Conservation (phyloP, 1,140 invertebrate genomes). For the Trigoniulus corallinus region DNA sequence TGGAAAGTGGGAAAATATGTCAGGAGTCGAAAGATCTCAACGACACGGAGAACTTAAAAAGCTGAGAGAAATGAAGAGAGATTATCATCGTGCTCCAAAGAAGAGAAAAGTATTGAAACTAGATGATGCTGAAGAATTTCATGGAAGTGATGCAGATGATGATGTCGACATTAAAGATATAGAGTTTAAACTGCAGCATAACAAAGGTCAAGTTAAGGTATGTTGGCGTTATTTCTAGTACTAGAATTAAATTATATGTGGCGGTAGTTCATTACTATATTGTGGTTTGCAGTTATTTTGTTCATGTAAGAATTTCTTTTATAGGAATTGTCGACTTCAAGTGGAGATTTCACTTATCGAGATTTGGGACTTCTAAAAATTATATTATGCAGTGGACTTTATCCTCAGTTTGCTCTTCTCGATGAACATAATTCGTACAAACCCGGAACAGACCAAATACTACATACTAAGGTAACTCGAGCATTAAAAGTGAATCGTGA, state of each 20-base stretch:
- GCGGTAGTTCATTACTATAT: not conserved
- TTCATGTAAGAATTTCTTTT: conserved; percentile 11
- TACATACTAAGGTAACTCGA: conserved; percentile 58
- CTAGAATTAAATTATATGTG: too few relatives aligned
- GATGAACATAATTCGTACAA: conserved; percentile 89
- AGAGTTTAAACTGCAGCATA: conserved; percentile 33
- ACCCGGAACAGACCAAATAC: conserved; percentile 71
- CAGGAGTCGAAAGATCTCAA: not conserved
- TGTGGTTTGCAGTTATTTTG: not conserved
- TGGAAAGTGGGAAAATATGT: not conserved
- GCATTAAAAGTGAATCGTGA: not conserved
- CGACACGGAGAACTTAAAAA: conserved; percentile 4
- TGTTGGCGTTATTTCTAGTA: not conserved
- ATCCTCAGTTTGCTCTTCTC: conserved; percentile 77
- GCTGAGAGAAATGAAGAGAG: not conserved
- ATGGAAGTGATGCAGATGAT: conserved; percentile 26
- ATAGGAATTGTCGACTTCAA: conserved; percentile 45
- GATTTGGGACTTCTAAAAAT: conserved; percentile 79
- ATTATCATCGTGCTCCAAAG: conserved; percentile 5
- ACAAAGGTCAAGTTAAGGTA: conserved; percentile 3
- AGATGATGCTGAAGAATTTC: conserved; percentile 28
- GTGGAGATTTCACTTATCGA: conserved; percentile 52
- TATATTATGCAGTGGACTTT: conserved; percentile 76
- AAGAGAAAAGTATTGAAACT: conserved; percentile 2
- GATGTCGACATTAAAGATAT: conserved; percentile 65